Conservation (phyloP, 2,888 invertebrate species). For the Polyommatus iphigenia region DNA sequence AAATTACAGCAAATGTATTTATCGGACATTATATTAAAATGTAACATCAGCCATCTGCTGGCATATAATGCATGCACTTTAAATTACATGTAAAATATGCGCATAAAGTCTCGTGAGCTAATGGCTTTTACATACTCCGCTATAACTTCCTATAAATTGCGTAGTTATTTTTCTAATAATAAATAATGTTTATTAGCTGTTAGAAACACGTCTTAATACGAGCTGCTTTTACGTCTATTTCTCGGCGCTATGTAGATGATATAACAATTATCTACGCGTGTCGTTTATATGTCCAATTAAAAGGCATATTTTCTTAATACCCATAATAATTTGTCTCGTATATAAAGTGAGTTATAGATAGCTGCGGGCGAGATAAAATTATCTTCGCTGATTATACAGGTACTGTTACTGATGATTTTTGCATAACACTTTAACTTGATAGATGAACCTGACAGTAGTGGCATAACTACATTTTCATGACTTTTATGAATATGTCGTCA, state of each 20-base stretch:
- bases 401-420: constrained; percentile 9
- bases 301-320: constrained; percentile 16
- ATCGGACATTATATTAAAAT: constrained; percentile 29
- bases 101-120: constrained; percentile 31
- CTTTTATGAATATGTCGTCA: background rate
- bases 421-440: constrained; percentile 18
- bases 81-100: constrained; percentile 28
- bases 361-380: constrained; percentile 11
- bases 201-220: constrained; percentile 26
- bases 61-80: constrained; percentile 31
- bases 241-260: background rate
- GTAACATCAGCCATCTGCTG: constrained; percentile 31
- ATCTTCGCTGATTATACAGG: background rate
- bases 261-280: constrained; percentile 19
- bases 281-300: constrained; percentile 27
- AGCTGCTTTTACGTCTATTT: constrained; percentile 20
- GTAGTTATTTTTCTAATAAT: constrained; percentile 31
- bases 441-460: background rate
- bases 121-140: constrained; percentile 30
- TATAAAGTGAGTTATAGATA: constrained; percentile 12
- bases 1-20: constrained; percentile 7
- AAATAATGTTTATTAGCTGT: constrained; percentile 30
- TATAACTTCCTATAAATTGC: constrained; percentile 26
- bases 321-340: constrained; percentile 21
- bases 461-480: background rate